Conservation (phyloP, 2,888 invertebrate genomes). For the Prosapia bicincta region DNA sequence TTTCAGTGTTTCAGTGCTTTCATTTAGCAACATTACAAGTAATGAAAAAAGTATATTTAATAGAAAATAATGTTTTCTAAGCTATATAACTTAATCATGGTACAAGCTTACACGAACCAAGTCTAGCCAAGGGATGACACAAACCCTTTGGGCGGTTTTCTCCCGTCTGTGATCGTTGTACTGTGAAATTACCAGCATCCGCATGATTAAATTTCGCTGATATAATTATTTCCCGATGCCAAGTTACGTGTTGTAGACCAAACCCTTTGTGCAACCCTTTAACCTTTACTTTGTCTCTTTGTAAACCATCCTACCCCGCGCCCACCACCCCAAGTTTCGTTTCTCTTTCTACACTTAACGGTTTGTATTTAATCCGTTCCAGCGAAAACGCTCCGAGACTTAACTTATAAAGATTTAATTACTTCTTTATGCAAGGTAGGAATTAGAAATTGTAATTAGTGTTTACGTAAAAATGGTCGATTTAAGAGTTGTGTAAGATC, state of each 20-base stretch:
- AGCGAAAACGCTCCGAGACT: background rate
- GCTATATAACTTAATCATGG: no score
- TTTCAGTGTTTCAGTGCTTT: no score
- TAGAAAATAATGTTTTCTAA: no score
- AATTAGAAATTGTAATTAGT: no score
- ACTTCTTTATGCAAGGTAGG: background rate
- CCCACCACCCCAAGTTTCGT: background rate
- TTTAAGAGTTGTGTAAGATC: no score
- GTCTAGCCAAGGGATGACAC: background rate
- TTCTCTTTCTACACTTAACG: background rate
- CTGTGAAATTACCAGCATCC: background rate
- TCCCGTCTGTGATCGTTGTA: background rate
- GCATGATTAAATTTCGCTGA: background rate
- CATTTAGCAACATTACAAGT: no score
- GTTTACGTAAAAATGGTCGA: no score
- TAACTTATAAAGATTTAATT: background rate
- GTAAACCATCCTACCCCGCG: background rate
- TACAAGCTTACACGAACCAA: background rate
- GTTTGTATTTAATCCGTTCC: background rate
- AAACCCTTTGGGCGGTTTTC: background rate
- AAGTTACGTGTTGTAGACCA: background rate
- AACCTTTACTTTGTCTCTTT: background rate
- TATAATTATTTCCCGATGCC: background rate
- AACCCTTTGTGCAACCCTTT: background rate
- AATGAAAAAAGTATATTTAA: no score